A percentile compares a stretch with the other conserved stretches of the same genome.
Conservation (phyloP, 2,113 vertebrate species). For the Neoarius graeffei region DNA sequence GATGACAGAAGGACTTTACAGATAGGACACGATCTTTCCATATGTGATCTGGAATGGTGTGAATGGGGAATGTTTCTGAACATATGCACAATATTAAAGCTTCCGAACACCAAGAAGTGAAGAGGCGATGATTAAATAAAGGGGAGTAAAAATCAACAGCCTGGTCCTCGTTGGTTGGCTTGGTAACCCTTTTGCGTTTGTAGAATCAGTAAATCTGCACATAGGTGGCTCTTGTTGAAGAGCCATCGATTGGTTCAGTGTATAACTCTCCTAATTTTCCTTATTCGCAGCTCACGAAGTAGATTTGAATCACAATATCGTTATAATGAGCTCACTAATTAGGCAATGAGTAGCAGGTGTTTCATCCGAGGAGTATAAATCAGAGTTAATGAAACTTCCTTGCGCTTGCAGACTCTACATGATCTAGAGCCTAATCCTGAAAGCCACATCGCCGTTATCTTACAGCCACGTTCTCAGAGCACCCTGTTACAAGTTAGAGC, state of each 20-base stretch:
- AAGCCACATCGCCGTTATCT: background rate
- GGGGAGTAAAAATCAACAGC: background rate
- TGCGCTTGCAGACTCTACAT: background rate
- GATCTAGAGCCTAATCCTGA: background rate
- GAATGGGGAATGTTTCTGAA: background rate
- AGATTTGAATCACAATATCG: slow-evolving; percentile 1
- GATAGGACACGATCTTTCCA: background rate
- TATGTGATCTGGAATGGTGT: background rate
- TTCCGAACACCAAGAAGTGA: background rate
- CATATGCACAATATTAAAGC: background rate
- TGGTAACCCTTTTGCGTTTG: background rate
- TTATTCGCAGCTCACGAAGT: background rate
- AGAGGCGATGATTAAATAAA: too few species aligned
- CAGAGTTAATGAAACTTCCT: background rate
- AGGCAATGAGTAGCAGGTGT: background rate
- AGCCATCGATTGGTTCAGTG: background rate
- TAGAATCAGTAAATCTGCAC: background rate
- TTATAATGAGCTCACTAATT: background rate
- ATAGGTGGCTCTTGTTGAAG: background rate
- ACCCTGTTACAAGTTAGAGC: background rate
- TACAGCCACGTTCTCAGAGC: background rate
- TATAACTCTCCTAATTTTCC: background rate
- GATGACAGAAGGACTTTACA: background rate
- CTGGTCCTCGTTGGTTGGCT: background rate
- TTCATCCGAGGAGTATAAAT: background rate